Percentiles rank a stretch among this genome's conserved stretches.
Conservation (phyloP, 2,797 vertebrate genomes). For the Pyrocephalus nanus region DNA sequence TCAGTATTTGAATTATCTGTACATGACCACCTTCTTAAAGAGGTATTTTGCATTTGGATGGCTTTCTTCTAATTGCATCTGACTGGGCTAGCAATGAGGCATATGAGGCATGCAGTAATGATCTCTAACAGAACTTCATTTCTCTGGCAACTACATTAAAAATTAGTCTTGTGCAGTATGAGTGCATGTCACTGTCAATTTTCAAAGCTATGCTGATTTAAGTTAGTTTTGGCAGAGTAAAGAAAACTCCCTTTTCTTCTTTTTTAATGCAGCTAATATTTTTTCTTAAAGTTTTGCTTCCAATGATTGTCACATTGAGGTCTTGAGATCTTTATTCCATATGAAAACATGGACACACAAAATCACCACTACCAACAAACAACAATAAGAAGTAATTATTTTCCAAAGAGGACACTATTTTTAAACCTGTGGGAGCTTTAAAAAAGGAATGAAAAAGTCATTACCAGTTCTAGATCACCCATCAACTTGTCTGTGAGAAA, state of each 20-base stretch:
- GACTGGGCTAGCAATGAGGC: neutral
- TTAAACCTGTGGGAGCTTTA: neutral
- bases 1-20: neutral
- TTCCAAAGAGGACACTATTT: neutral
- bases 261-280: neutral
- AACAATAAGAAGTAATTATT: neutral
- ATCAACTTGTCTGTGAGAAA: neutral
- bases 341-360: neutral
- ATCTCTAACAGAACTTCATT: neutral
- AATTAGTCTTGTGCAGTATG: neutral
- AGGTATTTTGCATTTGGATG: neutral
- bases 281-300: neutral
- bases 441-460: neutral
- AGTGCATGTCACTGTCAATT: neutral
- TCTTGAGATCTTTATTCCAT: neutral
- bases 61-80: neutral
- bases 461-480: neutral
- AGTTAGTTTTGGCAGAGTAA: neutral
- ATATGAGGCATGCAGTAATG: neutral
- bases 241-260: neutral
- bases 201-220: constrained; percentile 15
- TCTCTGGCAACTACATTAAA: neutral
- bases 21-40: neutral
- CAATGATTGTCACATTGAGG: neutral
- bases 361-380: neutral